These are phyloP conservation scores for Caranx melampygus DNA, from an alignment of 2,113 vertebrate genomes.

Conservation along the genomic window DNA sequence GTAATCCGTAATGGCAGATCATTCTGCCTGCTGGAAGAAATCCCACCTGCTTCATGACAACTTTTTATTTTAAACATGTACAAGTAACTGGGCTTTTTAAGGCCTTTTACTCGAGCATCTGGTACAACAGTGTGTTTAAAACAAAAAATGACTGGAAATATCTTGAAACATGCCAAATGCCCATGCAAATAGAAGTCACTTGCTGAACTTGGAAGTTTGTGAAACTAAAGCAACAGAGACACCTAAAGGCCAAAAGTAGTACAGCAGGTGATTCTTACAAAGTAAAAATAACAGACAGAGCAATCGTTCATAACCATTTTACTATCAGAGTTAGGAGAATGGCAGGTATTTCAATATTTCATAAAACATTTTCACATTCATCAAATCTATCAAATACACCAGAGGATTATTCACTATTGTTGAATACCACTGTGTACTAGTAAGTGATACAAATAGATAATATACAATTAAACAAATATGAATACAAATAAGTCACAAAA, in stretches of 20 bases:
- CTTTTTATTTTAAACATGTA: conserved; percentile 19
- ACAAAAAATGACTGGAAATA: conserved; percentile 31
- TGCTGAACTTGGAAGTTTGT: neutral
- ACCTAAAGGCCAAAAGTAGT: neutral
- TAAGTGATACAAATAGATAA: conserved; percentile 30
- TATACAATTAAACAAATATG: conserved; percentile 41
- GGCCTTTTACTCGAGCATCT: conserved; percentile 27
- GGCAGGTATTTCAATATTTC: conserved; percentile 15
- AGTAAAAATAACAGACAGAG: neutral
- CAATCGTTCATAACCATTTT: neutral
- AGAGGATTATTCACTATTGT: neutral
- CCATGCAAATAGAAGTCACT: neutral
- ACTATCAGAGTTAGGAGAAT: neutral
- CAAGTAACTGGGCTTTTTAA: conserved; percentile 10
- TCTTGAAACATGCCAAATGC: conserved; percentile 36
- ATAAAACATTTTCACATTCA: conserved; percentile 44
- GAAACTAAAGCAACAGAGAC: conserved; percentile 34
- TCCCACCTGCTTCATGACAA: neutral
- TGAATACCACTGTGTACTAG: neutral
- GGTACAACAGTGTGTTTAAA: neutral
- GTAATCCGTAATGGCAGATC: conserved; percentile 31
- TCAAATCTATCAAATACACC: conserved; percentile 23
- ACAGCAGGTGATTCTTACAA: neutral
- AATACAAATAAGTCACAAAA: conserved; percentile 19
- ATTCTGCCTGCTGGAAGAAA: conserved; percentile 2